Percentiles rank a stretch among this genome's conserved stretches.
Evolutionary conservation across 2,888 invertebrate species (phyloP).

Genomic region (Archips xylosteana): DNA sequence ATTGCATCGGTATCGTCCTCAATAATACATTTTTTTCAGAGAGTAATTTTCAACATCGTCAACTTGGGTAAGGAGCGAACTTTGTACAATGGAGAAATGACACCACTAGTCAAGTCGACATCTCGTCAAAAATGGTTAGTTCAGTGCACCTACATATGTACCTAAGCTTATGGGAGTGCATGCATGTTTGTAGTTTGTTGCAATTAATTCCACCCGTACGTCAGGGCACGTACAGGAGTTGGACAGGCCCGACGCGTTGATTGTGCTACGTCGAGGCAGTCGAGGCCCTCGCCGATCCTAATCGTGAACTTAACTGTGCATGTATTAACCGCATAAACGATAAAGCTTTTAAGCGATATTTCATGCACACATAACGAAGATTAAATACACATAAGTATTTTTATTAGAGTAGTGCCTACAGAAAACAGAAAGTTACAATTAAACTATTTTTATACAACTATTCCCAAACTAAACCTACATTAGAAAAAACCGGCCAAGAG

Average conservation of each 20-base stretch:
- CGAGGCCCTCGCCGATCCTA: conserved; percentile 43
- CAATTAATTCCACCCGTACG: conserved; percentile 24
- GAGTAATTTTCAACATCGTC: conserved; percentile 98
- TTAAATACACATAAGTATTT: neutral
- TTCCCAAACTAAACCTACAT: too few species aligned
- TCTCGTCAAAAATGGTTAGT: conserved; percentile 95
- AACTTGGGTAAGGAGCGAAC: conserved; percentile 97
- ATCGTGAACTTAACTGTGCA: conserved; percentile 40
- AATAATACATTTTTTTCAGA: conserved; percentile 82
- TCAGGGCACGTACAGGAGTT: conserved; percentile 22
- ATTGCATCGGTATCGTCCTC: neutral
- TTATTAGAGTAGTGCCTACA: too few species aligned
- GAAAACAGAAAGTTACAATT: too few species aligned
- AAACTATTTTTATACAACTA: too few species aligned
- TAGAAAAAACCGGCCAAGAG: too few species aligned
- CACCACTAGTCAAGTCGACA: conserved; percentile 96
- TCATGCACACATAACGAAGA: too few species aligned
- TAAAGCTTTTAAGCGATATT: neutral
- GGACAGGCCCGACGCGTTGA: conserved; percentile 41
- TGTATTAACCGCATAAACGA: conserved; percentile 3
- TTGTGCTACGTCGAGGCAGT: conserved; percentile 43
- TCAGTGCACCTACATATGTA: too few species aligned
- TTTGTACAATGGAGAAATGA: conserved; percentile 95
- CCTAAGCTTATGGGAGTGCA: neutral
- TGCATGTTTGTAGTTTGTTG: conserved; percentile 18